Evolutionary conservation across 2,888 invertebrate genomes (phyloP).

Genomic region (Chymomyza procnemis): DNA sequence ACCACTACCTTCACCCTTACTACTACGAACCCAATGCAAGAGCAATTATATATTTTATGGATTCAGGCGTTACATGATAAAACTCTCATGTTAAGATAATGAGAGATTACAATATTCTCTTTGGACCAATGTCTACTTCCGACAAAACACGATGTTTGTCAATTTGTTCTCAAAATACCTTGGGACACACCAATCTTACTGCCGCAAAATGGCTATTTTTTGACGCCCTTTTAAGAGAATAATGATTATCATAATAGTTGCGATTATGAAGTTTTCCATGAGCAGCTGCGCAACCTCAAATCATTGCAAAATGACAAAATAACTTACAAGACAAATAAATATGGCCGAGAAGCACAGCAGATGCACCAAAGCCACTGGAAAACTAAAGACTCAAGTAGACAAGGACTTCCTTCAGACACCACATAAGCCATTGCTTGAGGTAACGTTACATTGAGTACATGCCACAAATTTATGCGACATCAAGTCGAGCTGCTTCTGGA

Average conservation of each 20-base stretch:
- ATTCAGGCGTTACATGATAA: no score
- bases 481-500: slow-evolving; percentile 29
- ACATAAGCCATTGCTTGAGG: slow-evolving; percentile 47
- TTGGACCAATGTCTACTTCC: neutral
- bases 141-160: neutral
- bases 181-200: neutral
- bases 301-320: slow-evolving; percentile 65
- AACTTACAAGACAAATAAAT: slow-evolving; percentile 66
- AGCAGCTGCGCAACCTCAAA: slow-evolving; percentile 41
- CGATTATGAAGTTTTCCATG: neutral
- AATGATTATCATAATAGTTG: neutral
- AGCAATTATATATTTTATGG: no score
- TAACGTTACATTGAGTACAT: slow-evolving; percentile 41
- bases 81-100: no score
- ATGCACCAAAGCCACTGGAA: neutral
- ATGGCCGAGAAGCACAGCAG: slow-evolving; percentile 19
- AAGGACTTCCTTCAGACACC: slow-evolving; percentile 33
- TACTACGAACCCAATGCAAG: no score
- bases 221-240: neutral
- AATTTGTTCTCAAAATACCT: neutral
- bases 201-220: neutral
- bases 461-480: slow-evolving; percentile 57
- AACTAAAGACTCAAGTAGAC: neutral
- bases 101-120: no score
- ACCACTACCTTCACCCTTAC: no score